Evolutionary conservation across 2,113 vertebrate genomes (phyloP).

Genomic region (human (Homo sapiens)): DNA sequence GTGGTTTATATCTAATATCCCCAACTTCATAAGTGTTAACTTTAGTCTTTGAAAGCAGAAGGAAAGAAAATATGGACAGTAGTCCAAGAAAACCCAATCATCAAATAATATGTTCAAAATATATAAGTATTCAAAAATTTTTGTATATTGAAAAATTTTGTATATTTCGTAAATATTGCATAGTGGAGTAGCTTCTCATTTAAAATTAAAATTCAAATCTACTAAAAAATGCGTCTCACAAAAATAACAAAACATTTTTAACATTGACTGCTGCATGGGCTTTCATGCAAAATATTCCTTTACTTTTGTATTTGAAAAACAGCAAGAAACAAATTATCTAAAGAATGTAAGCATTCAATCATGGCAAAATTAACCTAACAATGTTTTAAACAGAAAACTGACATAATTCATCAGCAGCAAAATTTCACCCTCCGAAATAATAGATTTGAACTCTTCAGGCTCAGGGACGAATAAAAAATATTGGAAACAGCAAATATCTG

Average conservation of each 20-base stretch:
- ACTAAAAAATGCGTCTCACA: background rate
- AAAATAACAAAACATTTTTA: background rate
- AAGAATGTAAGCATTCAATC: background rate
- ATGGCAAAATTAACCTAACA: background rate
- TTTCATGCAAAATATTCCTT: background rate
- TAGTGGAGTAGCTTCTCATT: conserved; percentile 18
- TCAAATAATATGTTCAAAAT: background rate
- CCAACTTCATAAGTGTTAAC: conserved; percentile 71
- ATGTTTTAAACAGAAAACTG: background rate
- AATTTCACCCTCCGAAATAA: background rate
- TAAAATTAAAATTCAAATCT: background rate
- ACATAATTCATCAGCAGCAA: background rate
- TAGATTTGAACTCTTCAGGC: background rate
- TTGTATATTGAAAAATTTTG: background rate
- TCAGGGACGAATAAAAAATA: background rate
- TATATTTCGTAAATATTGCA: background rate
- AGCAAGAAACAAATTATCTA: background rate
- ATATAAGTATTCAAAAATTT: background rate
- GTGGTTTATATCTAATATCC: conserved; percentile 75
- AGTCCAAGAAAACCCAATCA: conserved; percentile 7
- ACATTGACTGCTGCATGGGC: background rate
- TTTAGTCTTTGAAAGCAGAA: conserved; percentile 81
- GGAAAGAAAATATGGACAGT: conserved; percentile 54
- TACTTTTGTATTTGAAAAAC: too few relatives aligned
- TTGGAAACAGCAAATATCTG: background rate